Base-by-base conservation (phyloP, 2,888 invertebrate species). In the Oscheius sp. region DNA sequence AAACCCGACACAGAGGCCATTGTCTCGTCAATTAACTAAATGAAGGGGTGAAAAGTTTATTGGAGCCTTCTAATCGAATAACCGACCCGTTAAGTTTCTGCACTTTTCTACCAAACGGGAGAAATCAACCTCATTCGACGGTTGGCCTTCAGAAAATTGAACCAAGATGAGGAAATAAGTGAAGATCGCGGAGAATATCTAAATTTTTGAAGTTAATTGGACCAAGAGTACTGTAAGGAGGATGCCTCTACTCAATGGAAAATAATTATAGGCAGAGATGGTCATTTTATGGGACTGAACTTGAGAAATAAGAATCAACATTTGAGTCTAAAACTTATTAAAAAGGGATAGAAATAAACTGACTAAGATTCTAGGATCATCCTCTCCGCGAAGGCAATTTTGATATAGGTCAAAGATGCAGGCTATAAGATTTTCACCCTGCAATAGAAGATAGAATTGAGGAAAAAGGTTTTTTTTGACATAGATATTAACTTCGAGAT, bases 231-330 rank as follows among this genome's bases (percentile, higher is more conserved):
- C 77, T 44, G 66, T 69, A 14, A 77, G 68, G 12, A 77, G 64
- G 38, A 77, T 77, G 28, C 68, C 71, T 33, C 74, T 59, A 38
- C 73, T 71, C 71, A 77, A 73, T 38, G 68, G 68, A 59, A 77
- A 77, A 56, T 71, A 77, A 68, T 77, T 72, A 65, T 72, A 69
- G 44, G 77, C 77, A 3, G 77, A 72, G 9, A 75, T 63, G 8
- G 75, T 71, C 9, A 75, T 68, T 51, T 71, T 71, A 8, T 73
- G 71, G 17, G 20, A 14, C 17, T 45, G 57, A 8, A 57, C 41
- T 57, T 57, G 57, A 12, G 57, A 38, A 26, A 57, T 41, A 12
- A 57, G 57, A 24, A 57, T 57, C 22, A 22, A 22, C 17, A 57
- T 38, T 38, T 57, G 57, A 9, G 41, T 41, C 41, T 41, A 20